Evolutionary conservation across 53 echinoderm and acorn worm species (phyloP), one percentile per base, ranked within the genome.

Genomic region (Holothuria leucospilota): DNA sequence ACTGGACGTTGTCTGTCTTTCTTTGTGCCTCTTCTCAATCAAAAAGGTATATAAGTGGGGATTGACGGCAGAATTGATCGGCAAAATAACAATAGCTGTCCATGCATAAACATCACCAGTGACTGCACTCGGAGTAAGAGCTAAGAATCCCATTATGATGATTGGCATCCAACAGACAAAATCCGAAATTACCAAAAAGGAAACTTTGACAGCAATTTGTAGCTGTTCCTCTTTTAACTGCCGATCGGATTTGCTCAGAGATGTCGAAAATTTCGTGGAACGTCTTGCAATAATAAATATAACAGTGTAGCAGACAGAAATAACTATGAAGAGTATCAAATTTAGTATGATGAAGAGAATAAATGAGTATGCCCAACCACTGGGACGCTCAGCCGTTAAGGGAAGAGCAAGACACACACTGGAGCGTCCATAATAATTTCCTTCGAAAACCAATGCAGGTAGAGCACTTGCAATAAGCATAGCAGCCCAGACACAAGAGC

Each of bases 331-430:
- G 60, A 93, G 92, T 1, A 98, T 23, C 29, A 82, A 40, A 34
- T 63, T 82, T 8, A 82, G 42, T 20, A 82, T 51, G 9, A 82
- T 82, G 82, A 63, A 82, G 10, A 82, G 40, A 23, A 82, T 39
- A 15, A 91, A 63, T 20, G 98, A 95, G 88, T 95, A 98, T 34
- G 87, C 84, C 98, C 98, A 98, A 6, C 98, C 98, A 16, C 92
- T 86, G 0, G 92, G 87, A 27, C 85, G 82, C 1, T 80, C 93
- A 26, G 73, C 65, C 13, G 98, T 98, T 38, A 98, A 40, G 15
- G 95, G 98, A 0, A 98, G 89, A 11, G 98, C 93, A 20, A 98
- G 90, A 58, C 98, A 98, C 21, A 98, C 98, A 59, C 95, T 92
- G 51, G 98, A 95, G 1, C 98, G 93, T 2, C 95, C 98, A 59